Evolutionary conservation across 1,140 invertebrate genomes (phyloP), one percentile per base, ranked within the genome.

Genomic region (Formica exsecta): DNA sequence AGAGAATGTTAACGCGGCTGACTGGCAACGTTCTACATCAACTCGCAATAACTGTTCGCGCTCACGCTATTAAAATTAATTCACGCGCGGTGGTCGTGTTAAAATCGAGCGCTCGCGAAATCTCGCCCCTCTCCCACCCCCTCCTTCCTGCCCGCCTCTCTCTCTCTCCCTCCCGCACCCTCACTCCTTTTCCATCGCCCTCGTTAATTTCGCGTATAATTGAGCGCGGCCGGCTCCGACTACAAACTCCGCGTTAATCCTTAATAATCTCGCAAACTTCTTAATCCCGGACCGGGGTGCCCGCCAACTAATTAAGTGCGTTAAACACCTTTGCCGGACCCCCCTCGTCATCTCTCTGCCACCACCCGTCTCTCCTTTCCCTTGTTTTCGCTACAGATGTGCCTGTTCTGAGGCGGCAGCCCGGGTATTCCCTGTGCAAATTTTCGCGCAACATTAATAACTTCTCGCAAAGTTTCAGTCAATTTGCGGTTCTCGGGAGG

Each of bases 211-310:
- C 68, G 66, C 79, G 79, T 83, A 83, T 83, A 83, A 83, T 83
- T 83, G 79, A 83, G 68, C 79, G 54, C 79, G 79, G 79, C 79
- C 51, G 79, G 79, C 54, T 44, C 65, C 66, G 38, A 62, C 68
- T 83, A 73, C 79, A 61, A 83, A 83, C 79, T 83, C n/a, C n/a
- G n/a, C 79, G 68, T 83, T 83, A 83, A 83, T 83, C 79, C 68
- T 83, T 83, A 83, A 83, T 83, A 83, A 83, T 83, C 79, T 83
- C 54, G 79, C 79, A 74, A 85, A 85, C 74, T 85, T 76, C 83
- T 85, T 77, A 77, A 75, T 85, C 83, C 83, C 62, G 59, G 44
- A 4, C 48, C 48, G 61, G 71, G 61, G 71, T 85, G 59, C 71
- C 38, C 61, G 83, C 73, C 71, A 85, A 85, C 74, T 85, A 76